A percentile compares a stretch with the other conserved stretches of the same genome.
Conservation (phyloP, 2,888 invertebrate species). For the Mylabris sibirica region DNA sequence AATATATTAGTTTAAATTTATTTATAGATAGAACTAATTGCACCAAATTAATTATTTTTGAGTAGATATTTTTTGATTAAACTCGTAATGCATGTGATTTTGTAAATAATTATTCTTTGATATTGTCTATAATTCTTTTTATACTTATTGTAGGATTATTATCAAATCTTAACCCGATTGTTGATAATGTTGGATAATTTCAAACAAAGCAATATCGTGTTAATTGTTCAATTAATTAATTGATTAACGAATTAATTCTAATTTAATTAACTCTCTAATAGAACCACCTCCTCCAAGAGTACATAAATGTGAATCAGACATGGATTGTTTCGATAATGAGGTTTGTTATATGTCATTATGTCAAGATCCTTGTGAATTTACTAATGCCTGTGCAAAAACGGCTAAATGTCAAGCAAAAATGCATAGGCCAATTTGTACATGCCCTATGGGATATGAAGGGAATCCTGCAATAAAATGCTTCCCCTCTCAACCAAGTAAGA, state of each 20-base stretch:
- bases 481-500: conserved; percentile 80
- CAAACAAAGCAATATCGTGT: conserved; percentile 23
- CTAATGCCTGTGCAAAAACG: conserved; percentile 76
- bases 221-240: conserved; percentile 36
- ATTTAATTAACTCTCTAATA: conserved; percentile 57
- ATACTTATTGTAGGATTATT: not conserved
- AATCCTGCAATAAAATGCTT: conserved; percentile 83
- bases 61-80: conserved; percentile 38
- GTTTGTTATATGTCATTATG: conserved; percentile 84
- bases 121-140: conserved; percentile 1
- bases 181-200: conserved; percentile 10
- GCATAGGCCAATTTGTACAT: conserved; percentile 84
- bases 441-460: conserved; percentile 81
- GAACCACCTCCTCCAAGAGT: conserved; percentile 75
- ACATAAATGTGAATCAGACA: conserved; percentile 82
- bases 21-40: conserved; percentile 43
- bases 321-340: conserved; percentile 83
- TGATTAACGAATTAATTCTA: conserved; percentile 29
- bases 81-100: conserved; percentile 26
- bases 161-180: conserved; percentile 14
- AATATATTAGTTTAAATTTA: conserved; percentile 21
- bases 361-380: conserved; percentile 84
- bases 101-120: conserved; percentile 34
- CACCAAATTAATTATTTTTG: conserved; percentile 36
- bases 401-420: conserved; percentile 82